Base-by-base conservation (phyloP, 2,113 vertebrate species). In the Antidorcas marsupialis region DNA sequence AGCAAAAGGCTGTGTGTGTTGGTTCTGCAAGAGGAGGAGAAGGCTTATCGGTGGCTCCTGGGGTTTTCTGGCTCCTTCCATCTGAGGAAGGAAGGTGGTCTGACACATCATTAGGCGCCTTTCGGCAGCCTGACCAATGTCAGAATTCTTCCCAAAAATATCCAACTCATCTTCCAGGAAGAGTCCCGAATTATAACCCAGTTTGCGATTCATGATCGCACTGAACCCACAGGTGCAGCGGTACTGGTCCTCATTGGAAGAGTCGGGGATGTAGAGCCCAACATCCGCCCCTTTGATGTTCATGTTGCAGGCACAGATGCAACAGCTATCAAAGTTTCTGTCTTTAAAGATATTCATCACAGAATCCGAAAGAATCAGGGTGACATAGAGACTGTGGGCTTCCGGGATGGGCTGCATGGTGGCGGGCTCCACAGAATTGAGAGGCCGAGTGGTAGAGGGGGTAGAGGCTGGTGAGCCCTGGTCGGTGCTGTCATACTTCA, bases 151-250 rank as follows among this genome's bases (percentile, higher is more conserved):
- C 93, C 99, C 99, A 60, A 99, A 99, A 98, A 99, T 99, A 98
- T 99, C 99, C 98, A 99, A 98, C 98, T 99, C 99, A 1, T 99
- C 99, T 98, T 99, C 99, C 28, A 99, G 99, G 98, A 99, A 99
- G 93, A 99, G 99, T 59, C 99, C 99, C 0, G 99, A 99, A 97
- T 99, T 99, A 85, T 99, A 99, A 53, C 99, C 99, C 45, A 99
- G 98, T 39, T 99, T 99, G 94, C 99, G 99, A 98, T 99, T 99
- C 96, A 99, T 99, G 43, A 99, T 99, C 62, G 99, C 99, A 17
- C 99, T 99, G 96, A 99, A 99, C 96, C 99, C 99, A 67, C 99
- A 99, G 98, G 99, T 99, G 91, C 99, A 99, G 89, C 99, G 99
- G 97, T 99, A 99, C 98, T 99, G 99, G 98, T 99, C 99, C 98